These are phyloP conservation scores for Cephalotes varians DNA, from an alignment of 2,888 invertebrate genomes.

Conservation along the genomic window DNA sequence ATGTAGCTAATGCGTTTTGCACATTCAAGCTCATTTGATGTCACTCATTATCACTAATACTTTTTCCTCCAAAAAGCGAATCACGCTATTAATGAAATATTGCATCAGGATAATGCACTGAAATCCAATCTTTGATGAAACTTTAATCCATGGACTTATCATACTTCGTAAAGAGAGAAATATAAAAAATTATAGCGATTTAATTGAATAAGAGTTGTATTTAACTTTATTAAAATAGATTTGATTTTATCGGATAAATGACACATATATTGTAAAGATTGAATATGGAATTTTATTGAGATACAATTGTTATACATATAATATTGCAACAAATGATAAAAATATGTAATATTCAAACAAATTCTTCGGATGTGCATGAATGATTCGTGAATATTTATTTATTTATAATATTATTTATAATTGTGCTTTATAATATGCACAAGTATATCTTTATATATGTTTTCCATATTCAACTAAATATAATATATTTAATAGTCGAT, in stretches of 20 bases:
- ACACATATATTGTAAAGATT: conserved; percentile 32
- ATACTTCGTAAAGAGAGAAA: neutral
- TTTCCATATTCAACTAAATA: neutral
- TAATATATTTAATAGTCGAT: conserved; percentile 2
- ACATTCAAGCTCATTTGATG: neutral
- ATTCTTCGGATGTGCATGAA: neutral
- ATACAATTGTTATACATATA: neutral
- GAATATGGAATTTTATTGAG: neutral
- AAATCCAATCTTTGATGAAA: conserved; percentile 8
- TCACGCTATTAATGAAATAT: conserved; percentile 31
- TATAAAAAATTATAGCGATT: neutral
- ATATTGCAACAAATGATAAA: neutral
- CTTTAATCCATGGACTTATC: conserved; percentile 20
- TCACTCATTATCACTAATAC: conserved; percentile 8
- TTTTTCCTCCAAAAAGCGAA: neutral
- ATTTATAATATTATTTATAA: too few species aligned
- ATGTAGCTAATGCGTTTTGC: conserved; percentile 4
- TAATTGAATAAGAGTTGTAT: conserved; percentile 5
- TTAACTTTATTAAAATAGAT: neutral
- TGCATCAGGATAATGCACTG: neutral
- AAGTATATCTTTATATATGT: neutral
- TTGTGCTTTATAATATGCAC: neutral
- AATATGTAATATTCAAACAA: neutral
- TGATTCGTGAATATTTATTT: neutral
- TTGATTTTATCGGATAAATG: neutral